Conservation (phyloP, 2,797 vertebrate species). For the Pantherophis vulpinus region DNA sequence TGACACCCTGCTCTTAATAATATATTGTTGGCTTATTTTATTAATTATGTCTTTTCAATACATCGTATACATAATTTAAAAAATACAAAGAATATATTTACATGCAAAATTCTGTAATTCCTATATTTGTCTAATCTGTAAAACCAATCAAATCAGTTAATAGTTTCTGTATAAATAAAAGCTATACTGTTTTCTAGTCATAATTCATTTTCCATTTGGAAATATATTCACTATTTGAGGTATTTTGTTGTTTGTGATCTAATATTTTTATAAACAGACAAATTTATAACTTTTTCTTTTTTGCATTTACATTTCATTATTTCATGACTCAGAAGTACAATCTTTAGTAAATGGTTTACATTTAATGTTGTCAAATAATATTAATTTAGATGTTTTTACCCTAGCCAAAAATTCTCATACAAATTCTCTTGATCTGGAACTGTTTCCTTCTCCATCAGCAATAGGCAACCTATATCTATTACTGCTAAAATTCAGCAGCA, state of each 20-base stretch:
- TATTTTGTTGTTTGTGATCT: not conserved
- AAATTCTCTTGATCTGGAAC: not conserved
- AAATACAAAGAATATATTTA: not conserved
- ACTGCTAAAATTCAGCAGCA: not conserved
- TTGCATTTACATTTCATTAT: not conserved
- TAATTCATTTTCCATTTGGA: not conserved
- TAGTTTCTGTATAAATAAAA: not conserved
- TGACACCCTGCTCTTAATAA: not conserved
- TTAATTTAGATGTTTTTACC: not conserved
- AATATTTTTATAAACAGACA: not conserved
- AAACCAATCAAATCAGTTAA: not conserved
- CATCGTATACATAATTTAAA: not conserved
- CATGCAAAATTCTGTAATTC: not conserved
- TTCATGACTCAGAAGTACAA: not conserved
- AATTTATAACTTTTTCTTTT: not conserved
- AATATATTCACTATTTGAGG: not conserved
- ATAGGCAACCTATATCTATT: not conserved
- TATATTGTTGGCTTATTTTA: not conserved
- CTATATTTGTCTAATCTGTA: not conserved
- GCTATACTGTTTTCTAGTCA: not conserved
- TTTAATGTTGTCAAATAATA: not conserved
- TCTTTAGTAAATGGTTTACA: not conserved
- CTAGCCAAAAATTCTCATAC: not conserved
- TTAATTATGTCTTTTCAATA: not conserved
- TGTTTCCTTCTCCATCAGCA: not conserved